Conservation (phyloP, 1,140 invertebrate species). For the Halyomorpha halys region DNA sequence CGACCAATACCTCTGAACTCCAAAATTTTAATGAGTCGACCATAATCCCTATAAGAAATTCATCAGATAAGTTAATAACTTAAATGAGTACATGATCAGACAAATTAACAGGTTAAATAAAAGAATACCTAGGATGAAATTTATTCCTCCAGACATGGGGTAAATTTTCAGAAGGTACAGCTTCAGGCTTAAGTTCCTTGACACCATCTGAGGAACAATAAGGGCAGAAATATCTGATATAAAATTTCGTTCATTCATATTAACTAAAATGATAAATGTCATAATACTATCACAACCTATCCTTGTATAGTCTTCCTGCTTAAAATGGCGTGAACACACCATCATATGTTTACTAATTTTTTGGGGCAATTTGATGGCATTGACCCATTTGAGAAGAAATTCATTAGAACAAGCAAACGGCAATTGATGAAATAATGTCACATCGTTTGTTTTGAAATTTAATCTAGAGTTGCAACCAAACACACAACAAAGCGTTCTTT, state of each 20-base stretch:
- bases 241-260: background rate
- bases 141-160: constrained; percentile 27
- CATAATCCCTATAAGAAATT: constrained; percentile 21
- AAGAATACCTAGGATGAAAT: constrained; percentile 23
- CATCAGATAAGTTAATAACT: background rate
- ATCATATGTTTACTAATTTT: constrained; percentile 5
- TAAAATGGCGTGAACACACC: constrained; percentile 22
- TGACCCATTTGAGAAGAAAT: constrained; percentile 16
- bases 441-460: constrained; percentile 4
- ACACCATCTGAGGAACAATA: constrained; percentile 18
- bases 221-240: constrained; percentile 1
- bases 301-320: constrained; percentile 8
- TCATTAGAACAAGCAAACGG: background rate
- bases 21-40: constrained; percentile 19
- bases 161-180: constrained; percentile 21
- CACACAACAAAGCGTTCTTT: constrained; percentile 50
- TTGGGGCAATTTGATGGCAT: constrained; percentile 20
- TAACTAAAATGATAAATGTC: background rate
- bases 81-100: too few species aligned
- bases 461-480: constrained; percentile 18
- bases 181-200: constrained; percentile 22
- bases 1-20: constrained; percentile 25
- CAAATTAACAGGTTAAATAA: background rate
- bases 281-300: constrained; percentile 10
- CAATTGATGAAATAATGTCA: constrained; percentile 4